A percentile compares a stretch with the other conserved stretches of the same genome.
phyloP scores from a whole-genome alignment of 2,113 vertebrate species.

The Toxostoma redivivum region DNA sequence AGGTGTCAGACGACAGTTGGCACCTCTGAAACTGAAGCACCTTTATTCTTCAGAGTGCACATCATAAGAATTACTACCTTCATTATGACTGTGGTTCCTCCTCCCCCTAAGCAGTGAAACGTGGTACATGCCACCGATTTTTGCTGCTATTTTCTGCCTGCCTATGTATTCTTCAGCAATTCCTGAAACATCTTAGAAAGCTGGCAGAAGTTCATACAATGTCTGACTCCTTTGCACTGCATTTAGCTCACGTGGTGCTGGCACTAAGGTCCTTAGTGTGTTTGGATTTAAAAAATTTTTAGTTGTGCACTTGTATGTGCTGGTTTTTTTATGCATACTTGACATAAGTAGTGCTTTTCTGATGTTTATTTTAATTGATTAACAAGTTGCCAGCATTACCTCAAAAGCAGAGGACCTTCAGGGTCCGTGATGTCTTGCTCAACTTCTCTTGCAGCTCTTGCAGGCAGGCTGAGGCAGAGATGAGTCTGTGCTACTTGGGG shows the following conservation, averaged over 20 bases:
- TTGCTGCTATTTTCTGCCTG: not conserved
- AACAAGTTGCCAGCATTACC: not conserved
- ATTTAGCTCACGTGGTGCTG: not conserved
- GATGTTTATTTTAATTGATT: not conserved
- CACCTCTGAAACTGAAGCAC: not conserved
- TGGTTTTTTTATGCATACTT: not conserved
- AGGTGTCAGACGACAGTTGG: not conserved
- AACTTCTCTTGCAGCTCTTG: not conserved
- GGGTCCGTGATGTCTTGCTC: accelerated
- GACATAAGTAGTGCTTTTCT: not conserved
- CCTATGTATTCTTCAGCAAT: not conserved
- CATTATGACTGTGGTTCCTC: not conserved
- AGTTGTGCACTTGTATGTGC: not conserved
- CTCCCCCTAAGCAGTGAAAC: not conserved
- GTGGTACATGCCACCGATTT: not conserved
- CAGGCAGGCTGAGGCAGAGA: not conserved
- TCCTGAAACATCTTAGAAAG: not conserved
- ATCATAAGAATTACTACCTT: not conserved
- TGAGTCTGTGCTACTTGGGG: not conserved
- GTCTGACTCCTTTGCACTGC: not conserved
- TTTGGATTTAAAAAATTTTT: not conserved
- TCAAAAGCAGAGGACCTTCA: not conserved
- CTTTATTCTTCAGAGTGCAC: not conserved
- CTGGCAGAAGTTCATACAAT: not conserved
- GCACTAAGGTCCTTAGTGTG: not conserved